These are phyloP conservation scores for Marisa cornuarietis DNA, from an alignment of 1,140 invertebrate genomes.

Conservation along the genomic window DNA sequence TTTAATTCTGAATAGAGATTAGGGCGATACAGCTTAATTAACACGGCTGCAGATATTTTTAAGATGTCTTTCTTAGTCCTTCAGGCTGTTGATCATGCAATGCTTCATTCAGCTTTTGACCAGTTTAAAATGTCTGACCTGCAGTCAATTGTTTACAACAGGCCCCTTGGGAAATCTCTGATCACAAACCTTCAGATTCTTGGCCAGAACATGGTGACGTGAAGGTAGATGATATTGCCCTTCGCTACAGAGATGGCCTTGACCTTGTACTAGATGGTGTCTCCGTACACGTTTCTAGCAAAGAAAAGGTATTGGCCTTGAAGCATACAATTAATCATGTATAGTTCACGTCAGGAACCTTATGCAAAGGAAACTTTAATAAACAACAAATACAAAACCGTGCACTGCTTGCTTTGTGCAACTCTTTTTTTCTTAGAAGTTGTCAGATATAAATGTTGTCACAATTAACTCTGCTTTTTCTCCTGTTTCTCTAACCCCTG, in stretches of 20 bases:
- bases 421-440: no score
- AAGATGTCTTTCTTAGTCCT: neutral
- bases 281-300: constrained; percentile 38
- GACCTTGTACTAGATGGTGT: constrained; percentile 53
- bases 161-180: constrained; percentile 38
- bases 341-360: no score
- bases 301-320: constrained; percentile 65
- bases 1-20: neutral
- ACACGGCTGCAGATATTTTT: neutral
- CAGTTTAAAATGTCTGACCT: neutral
- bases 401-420: no score
- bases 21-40: neutral
- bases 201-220: constrained; percentile 72
- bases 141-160: constrained; percentile 7
- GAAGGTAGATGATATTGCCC: constrained; percentile 75
- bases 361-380: no score
- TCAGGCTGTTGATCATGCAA: neutral
- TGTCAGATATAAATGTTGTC: no score
- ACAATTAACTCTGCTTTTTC: no score
- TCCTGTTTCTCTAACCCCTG: constrained; percentile 50
- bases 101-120: neutral
- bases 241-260: constrained; percentile 49
- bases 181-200: constrained; percentile 28
- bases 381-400: no score
- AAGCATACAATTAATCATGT: neutral